Evolutionary conservation across 2,888 invertebrate genomes (phyloP).

Genomic region (Plebejus argus): DNA sequence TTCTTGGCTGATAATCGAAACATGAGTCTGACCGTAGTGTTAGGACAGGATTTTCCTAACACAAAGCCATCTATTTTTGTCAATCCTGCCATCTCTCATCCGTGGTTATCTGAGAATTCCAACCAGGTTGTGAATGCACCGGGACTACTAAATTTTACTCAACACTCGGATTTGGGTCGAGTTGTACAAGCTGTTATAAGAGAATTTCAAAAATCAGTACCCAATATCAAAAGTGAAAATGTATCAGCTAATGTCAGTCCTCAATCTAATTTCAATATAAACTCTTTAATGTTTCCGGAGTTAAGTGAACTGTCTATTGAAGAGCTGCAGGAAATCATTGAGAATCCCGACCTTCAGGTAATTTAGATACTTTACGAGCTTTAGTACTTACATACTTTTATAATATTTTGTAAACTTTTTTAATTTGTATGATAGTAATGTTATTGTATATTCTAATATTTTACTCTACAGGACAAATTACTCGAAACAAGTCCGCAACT

Average conservation of each 20-base stretch:
- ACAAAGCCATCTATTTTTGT: conserved; percentile 87
- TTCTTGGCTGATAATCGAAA: conserved; percentile 84
- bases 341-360: conserved; percentile 84
- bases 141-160: conserved; percentile 87
- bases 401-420: background rate
- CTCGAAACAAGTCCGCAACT: conserved; percentile 85
- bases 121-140: conserved; percentile 88
- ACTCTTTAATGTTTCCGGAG: conserved; percentile 65
- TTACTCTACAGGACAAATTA: conserved; percentile 81
- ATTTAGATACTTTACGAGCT: background rate
- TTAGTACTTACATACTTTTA: background rate
- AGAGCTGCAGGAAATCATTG: conserved; percentile 85
- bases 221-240: conserved; percentile 72
- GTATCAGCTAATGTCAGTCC: conserved; percentile 60
- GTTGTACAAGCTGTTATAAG: conserved; percentile 90
- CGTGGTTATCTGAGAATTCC: conserved; percentile 85
- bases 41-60: conserved; percentile 87
- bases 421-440: background rate
- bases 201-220: conserved; percentile 84
- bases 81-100: conserved; percentile 84
- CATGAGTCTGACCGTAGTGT: conserved; percentile 84
- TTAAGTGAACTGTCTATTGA: conserved; percentile 71
- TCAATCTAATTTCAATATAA: conserved; percentile 53
- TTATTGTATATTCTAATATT: background rate
- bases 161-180: conserved; percentile 87